Conservation (phyloP, 2,797 vertebrate species). For the Bradypodion pumilum region DNA sequence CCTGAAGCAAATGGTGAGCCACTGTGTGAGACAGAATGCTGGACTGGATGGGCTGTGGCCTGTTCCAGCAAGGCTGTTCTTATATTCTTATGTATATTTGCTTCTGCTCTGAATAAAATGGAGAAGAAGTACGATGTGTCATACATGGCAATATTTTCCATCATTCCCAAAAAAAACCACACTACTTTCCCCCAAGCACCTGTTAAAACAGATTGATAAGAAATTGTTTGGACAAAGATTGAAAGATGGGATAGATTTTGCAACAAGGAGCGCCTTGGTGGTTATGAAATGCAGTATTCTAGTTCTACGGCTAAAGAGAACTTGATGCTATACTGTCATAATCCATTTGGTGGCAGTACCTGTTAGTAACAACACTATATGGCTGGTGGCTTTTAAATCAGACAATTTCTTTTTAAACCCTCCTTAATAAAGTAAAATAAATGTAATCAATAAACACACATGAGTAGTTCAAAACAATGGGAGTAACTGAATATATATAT, state of each 20-base stretch:
- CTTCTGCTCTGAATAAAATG: neutral
- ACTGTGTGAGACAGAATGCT: too few species aligned
- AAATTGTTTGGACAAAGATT: neutral
- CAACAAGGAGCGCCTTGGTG: neutral
- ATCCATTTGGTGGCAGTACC: slow-evolving; percentile 75
- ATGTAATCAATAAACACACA: neutral
- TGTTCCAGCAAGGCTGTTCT: too few species aligned
- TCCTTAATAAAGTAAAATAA: neutral
- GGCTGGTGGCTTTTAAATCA: neutral
- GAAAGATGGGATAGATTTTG: neutral
- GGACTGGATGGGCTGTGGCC: too few species aligned
- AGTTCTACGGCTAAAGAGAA: neutral
- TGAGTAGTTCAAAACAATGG: slow-evolving; percentile 3
- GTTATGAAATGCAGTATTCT: neutral
- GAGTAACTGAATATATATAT: neutral
- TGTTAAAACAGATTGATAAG: neutral
- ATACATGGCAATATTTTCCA: neutral
- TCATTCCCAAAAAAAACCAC: neutral
- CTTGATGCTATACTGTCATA: slow-evolving; percentile 53
- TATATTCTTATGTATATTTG: too few species aligned
- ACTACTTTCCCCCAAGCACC: neutral
- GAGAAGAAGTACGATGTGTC: neutral
- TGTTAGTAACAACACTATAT: slow-evolving; percentile 56
- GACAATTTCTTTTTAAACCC: neutral
- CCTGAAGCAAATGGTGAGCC: too few species aligned